Evolutionary conservation across 2,113 vertebrate species (phyloP).

Genomic region (Pavo muticus): DNA sequence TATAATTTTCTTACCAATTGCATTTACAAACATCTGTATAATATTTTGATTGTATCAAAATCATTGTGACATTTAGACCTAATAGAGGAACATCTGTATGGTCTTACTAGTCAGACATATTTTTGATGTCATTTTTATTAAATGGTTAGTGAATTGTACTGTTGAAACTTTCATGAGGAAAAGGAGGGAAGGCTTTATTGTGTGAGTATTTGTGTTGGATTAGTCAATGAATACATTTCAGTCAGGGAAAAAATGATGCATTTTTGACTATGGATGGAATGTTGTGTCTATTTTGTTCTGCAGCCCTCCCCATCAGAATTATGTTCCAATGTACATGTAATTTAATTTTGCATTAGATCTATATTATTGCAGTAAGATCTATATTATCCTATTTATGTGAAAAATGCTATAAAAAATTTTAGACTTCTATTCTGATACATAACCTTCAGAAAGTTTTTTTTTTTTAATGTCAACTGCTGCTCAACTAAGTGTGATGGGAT

Average conservation of each 20-base stretch:
- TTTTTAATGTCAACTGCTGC: neutral
- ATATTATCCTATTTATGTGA: neutral
- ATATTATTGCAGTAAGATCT: neutral
- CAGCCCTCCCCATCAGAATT: neutral
- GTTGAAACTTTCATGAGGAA: neutral
- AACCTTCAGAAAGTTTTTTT: neutral
- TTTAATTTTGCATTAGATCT: conserved; percentile 24
- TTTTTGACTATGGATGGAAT: neutral
- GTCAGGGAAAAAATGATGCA: neutral
- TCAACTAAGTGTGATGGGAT: neutral
- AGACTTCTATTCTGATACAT: neutral
- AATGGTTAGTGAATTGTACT: neutral
- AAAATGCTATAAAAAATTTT: conserved; percentile 31
- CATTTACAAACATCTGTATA: neutral
- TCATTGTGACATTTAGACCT: neutral
- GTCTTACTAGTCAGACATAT: neutral
- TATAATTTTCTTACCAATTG: too few relatives aligned
- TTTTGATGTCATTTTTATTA: neutral
- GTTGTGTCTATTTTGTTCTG: neutral
- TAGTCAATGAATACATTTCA: neutral
- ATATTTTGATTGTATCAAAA: neutral
- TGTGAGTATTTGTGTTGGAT: neutral
- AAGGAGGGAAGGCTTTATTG: neutral
- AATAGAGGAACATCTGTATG: neutral
- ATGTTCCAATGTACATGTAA: neutral